These are phyloP conservation scores for Sylvilagus bachmani DNA, from an alignment of 2,113 vertebrate genomes.

Conservation along the genomic window DNA sequence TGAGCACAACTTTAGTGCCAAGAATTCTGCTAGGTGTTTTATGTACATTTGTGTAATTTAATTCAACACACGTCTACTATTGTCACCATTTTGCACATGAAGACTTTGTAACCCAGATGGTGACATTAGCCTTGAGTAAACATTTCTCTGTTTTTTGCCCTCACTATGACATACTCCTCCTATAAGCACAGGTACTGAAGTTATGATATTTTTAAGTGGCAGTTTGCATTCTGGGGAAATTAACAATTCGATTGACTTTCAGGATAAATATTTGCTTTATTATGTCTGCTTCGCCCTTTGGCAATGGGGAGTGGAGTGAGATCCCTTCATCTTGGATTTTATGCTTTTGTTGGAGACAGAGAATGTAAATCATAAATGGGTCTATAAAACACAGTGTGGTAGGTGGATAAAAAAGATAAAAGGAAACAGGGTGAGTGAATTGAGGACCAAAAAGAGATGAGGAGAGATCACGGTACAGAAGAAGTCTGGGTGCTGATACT, in stretches of 20 bases:
- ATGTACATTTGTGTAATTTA: not conserved
- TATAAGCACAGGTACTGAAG: not conserved
- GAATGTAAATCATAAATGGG: not conserved
- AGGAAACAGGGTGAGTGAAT: not conserved
- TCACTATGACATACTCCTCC: not conserved
- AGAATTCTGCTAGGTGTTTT: not conserved
- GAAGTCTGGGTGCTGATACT: not conserved
- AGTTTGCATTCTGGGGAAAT: slow-evolving; percentile 42
- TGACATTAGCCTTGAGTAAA: not conserved
- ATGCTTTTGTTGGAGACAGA: not conserved
- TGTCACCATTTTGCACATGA: not conserved
- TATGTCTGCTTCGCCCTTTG: not conserved
- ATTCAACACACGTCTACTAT: not conserved
- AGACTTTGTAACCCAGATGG: not conserved
- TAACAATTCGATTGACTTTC: slow-evolving; percentile 30
- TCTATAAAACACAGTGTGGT: not conserved
- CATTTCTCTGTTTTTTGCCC: not conserved
- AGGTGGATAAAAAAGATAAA: too few species aligned
- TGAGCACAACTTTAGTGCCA: not conserved
- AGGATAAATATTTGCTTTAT: slow-evolving; percentile 11
- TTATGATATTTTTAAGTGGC: not conserved
- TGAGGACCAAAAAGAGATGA: not conserved
- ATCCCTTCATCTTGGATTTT: not conserved
- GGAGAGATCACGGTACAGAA: not conserved
- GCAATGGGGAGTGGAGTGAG: not conserved